Percentiles rank a stretch among this genome's conserved stretches.
Evolutionary conservation across 2,888 invertebrate genomes (phyloP).

Genomic region (Selenia dentaria): DNA sequence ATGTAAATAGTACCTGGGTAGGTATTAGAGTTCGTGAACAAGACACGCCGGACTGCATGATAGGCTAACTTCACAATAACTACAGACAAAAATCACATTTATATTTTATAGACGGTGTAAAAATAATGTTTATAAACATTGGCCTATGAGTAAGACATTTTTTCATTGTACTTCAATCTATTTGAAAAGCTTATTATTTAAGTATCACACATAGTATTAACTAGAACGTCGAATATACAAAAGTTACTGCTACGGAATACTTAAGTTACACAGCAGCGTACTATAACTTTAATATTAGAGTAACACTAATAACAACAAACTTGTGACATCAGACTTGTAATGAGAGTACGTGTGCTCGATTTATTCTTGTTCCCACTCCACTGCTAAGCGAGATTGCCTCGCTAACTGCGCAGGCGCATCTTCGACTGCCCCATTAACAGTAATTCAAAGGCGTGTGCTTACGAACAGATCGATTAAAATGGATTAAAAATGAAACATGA

Average conservation of each 20-base stretch:
- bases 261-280: constrained; percentile 47
- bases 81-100: constrained; percentile 77
- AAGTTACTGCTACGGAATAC: constrained; percentile 58
- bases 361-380: constrained; percentile 49
- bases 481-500: too few species aligned
- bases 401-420: constrained; percentile 29
- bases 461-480: too few species aligned
- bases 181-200: constrained; percentile 79
- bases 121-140: constrained; percentile 82
- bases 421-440: too few species aligned
- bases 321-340: constrained; percentile 58
- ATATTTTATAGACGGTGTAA: constrained; percentile 76
- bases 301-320: constrained; percentile 42
- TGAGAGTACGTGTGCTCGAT: constrained; percentile 37
- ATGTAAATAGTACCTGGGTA: too few species aligned
- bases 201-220: constrained; percentile 80
- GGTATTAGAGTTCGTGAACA: constrained; percentile 10
- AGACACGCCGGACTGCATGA: constrained; percentile 55
- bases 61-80: constrained; percentile 64
- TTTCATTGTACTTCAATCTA: constrained; percentile 81
- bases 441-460: too few species aligned
- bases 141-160: constrained; percentile 73
- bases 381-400: constrained; percentile 35
- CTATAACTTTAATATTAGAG: constrained; percentile 15
- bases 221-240: constrained; percentile 77